These are phyloP conservation scores for Limnephilus marmoratus DNA, from an alignment of 2,888 invertebrate species.

Conservation along the genomic window DNA sequence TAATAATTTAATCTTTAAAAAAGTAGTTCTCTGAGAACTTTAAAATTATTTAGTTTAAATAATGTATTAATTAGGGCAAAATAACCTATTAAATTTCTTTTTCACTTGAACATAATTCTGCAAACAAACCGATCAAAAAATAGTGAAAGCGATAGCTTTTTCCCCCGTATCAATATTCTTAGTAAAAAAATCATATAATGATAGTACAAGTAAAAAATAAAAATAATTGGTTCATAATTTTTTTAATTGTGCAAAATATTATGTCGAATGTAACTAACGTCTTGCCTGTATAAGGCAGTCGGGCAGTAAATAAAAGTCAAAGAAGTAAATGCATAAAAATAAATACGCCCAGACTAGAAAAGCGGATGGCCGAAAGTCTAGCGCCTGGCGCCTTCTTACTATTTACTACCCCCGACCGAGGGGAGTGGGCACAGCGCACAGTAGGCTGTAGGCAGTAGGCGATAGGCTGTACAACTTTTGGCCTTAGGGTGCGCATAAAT, in stretches of 20 bases:
- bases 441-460: not conserved
- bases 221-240: too few species aligned
- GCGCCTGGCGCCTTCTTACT: slow-evolving; percentile 54
- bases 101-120: too few species aligned
- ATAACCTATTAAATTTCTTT: too few species aligned
- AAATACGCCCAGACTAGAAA: slow-evolving; percentile 53
- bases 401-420: not conserved
- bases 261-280: not conserved
- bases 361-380: slow-evolving; percentile 45
- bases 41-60: not conserved
- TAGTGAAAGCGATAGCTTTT: too few species aligned
- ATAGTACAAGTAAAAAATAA: too few species aligned
- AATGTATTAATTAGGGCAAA: too few species aligned
- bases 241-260: not conserved
- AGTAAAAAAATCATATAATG: too few species aligned
- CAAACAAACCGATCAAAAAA: too few species aligned
- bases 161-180: too few species aligned
- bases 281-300: not conserved
- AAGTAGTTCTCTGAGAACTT: not conserved
- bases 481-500: not conserved
- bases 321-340: slow-evolving; percentile 64
- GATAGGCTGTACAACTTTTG: not conserved
- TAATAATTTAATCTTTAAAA: not conserved
- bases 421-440: not conserved
- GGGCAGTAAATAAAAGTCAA: slow-evolving; percentile 64